A percentile compares a stretch with the other conserved stretches of the same genome.
Conservation (phyloP, 2,797 vertebrate genomes). For the Syngnathus acus region DNA sequence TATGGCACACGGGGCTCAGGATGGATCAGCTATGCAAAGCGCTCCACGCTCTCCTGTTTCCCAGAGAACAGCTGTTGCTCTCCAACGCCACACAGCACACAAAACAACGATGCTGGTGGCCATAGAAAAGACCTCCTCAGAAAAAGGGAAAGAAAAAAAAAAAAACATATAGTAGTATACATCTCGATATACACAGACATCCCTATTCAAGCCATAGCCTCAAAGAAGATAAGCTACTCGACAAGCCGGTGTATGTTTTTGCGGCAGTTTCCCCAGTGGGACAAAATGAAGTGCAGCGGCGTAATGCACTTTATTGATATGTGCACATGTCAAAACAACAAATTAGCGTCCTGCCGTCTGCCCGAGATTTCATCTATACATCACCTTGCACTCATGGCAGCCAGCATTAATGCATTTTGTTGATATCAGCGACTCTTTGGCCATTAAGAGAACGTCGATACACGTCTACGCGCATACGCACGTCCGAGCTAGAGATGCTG, state of each 20-base stretch:
- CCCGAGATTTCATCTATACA: slow-evolving; percentile 52
- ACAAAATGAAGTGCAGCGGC: slow-evolving; percentile 40
- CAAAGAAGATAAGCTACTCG: not conserved
- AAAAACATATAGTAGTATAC: too few relatives aligned
- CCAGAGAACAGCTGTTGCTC: slow-evolving; percentile 44
- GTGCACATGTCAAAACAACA: slow-evolving; percentile 47
- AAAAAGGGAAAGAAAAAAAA: too few relatives aligned
- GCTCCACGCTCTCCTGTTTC: slow-evolving; percentile 38
- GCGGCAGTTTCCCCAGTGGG: slow-evolving; percentile 17
- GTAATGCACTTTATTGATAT: slow-evolving; percentile 49
- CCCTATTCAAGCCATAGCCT: not conserved
- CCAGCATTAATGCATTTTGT: slow-evolving; percentile 68
- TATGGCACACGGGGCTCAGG: slow-evolving; percentile 43
- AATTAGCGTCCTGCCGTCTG: slow-evolving; percentile 34
- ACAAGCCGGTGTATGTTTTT: not conserved
- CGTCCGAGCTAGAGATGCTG: not conserved
- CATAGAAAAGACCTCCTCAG: too few relatives aligned
- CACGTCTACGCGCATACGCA: slow-evolving; percentile 4
- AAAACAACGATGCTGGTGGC: not conserved
- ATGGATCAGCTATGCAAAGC: slow-evolving; percentile 28
- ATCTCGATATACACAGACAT: not conserved
- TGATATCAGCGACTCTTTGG: slow-evolving; percentile 65
- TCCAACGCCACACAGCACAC: slow-evolving; percentile 17
- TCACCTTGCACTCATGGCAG: slow-evolving; percentile 56
- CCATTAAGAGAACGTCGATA: slow-evolving; percentile 55